Conservation (phyloP, 2,113 vertebrate species). For the Propithecus coquereli region DNA sequence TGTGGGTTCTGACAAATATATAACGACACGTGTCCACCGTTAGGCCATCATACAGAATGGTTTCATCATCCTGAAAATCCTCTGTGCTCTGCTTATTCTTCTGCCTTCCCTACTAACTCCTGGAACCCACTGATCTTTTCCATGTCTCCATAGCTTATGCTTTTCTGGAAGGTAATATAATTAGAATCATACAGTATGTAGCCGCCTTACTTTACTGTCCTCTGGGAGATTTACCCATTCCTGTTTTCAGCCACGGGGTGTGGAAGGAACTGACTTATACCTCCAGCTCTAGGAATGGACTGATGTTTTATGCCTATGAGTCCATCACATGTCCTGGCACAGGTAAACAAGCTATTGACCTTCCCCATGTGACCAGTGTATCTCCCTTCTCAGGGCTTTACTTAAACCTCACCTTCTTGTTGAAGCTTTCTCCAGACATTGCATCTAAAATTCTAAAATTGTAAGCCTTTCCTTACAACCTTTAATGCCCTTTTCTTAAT, state of each 20-base stretch:
- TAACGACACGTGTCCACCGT: neutral
- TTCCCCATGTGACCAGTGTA: neutral
- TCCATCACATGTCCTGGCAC: neutral
- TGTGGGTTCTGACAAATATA: neutral
- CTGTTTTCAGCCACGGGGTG: neutral
- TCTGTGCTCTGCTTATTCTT: neutral
- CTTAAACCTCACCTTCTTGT: neutral
- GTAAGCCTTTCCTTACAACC: neutral
- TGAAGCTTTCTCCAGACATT: neutral
- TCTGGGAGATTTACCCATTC: neutral
- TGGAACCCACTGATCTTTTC: neutral
- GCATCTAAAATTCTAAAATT: neutral
- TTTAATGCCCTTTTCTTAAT: neutral
- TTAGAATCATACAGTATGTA: neutral
- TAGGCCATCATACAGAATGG: neutral
- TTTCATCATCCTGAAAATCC: neutral
- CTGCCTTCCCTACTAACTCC: neutral
- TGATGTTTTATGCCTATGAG: neutral
- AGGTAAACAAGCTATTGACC: neutral
- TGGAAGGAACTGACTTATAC: neutral
- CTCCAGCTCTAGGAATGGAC: no score
- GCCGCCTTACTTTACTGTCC: neutral
- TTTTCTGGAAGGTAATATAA: neutral
- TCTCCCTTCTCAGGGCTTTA: neutral
- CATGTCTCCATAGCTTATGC: neutral